These are phyloP conservation scores for Physella acuta DNA, from an alignment of 1,140 invertebrate genomes.

Conservation along the genomic window DNA sequence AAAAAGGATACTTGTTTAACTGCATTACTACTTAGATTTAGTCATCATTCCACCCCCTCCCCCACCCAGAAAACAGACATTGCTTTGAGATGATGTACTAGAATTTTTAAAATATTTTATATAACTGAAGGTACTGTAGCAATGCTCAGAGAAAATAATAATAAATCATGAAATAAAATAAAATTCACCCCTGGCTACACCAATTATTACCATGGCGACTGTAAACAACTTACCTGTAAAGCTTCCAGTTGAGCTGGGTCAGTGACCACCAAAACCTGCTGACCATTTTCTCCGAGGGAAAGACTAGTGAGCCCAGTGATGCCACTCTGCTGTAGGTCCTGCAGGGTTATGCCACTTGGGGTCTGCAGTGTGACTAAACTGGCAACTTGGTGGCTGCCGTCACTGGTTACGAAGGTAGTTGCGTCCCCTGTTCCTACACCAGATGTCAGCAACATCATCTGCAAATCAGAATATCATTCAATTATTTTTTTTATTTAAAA, in stretches of 20 bases:
- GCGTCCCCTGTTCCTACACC: background rate
- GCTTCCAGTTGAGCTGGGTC: constrained; percentile 57
- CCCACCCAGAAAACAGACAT: too few relatives aligned
- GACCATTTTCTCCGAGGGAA: constrained; percentile 38
- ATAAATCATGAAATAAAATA: too few relatives aligned
- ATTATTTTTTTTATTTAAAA: too few relatives aligned
- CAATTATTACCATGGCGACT: too few relatives aligned
- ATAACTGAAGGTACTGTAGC: too few relatives aligned
- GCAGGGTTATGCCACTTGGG: constrained; percentile 27
- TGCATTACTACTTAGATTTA: too few relatives aligned
- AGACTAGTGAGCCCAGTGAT: constrained; percentile 39
- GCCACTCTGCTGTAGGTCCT: constrained; percentile 35
- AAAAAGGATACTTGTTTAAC: too few relatives aligned
- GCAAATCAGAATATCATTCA: background rate
- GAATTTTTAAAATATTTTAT: too few relatives aligned
- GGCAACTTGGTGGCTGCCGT: constrained; percentile 16
- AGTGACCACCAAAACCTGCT: constrained; percentile 58
- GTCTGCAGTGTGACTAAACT: constrained; percentile 24
- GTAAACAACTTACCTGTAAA: constrained; percentile 56
- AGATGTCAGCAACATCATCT: constrained; percentile 18
- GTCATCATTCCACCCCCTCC: too few relatives aligned
- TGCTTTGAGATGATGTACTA: too few relatives aligned
- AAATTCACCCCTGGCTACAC: too few relatives aligned
- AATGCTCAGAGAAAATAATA: too few relatives aligned
- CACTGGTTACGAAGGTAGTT: background rate